phyloP scores from a whole-genome alignment of 2,797 vertebrate species.

The Hephaestus fuliginosus region DNA sequence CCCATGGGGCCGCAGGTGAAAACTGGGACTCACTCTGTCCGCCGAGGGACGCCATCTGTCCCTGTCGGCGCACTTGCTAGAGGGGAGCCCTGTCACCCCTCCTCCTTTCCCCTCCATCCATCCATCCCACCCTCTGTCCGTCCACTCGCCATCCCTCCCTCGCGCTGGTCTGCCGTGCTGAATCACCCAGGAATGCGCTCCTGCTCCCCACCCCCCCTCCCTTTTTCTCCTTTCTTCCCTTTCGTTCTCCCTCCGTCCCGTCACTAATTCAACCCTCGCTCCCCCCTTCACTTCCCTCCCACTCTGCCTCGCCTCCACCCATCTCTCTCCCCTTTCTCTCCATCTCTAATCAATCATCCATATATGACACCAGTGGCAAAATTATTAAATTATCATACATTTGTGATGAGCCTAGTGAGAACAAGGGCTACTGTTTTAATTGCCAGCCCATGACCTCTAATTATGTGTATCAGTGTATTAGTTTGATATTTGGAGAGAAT shows the following conservation, averaged over 20 bases:
- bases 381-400: conserved; percentile 81
- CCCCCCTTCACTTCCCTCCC: conserved; percentile 63
- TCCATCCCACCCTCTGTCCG: conserved; percentile 79
- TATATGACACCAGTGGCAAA: conserved; percentile 79
- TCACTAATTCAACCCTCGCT: conserved; percentile 74
- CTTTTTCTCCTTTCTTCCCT: conserved; percentile 46
- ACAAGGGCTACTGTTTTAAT: conserved; percentile 82
- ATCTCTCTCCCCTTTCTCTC: conserved; percentile 60
- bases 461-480: conserved; percentile 80
- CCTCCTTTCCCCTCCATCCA: conserved; percentile 68
- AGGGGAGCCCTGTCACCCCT: conserved; percentile 78
- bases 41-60: conserved; percentile 86
- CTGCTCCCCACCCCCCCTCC: conserved; percentile 25
- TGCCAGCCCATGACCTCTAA: conserved; percentile 80
- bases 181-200: conserved; percentile 85
- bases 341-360: conserved; percentile 82
- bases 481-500: conserved; percentile 80
- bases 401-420: conserved; percentile 76
- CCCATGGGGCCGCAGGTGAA: conserved; percentile 90
- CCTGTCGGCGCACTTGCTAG: conserved; percentile 82
- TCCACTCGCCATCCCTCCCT: conserved; percentile 73
- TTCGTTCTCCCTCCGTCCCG: conserved; percentile 58
- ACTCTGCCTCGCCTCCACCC: conserved; percentile 63
- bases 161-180: conserved; percentile 82
- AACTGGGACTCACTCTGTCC: conserved; percentile 85